Base-by-base conservation (phyloP, 2,888 invertebrate species). In the Lasius fuliginosus region DNA sequence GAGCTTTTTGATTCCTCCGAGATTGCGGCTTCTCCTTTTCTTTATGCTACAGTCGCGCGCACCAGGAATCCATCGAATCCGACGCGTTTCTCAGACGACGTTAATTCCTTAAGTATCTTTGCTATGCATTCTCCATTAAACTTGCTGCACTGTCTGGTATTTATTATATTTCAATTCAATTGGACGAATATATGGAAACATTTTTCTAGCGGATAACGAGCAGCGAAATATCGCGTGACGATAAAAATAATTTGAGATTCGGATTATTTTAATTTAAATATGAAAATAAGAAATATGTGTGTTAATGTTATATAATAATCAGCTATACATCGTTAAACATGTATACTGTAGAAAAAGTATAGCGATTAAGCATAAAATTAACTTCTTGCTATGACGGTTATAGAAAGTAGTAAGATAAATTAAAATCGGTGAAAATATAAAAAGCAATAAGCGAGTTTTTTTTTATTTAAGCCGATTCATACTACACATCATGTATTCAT, bases 1-100 rank as follows among this genome's bases (percentile, higher is more conserved):
- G 27, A 49, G n/a, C n/a, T 77, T 77, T 56, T 77, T 77, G 40
- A 77, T 77, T 67, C 40, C 30, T 8, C 12, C 5, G 56, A 56
- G 30, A 15, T 33, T 36, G 33, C 60, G 42, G 9, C 15, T 12
- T 46, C 15, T 12, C 33, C 5, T 15, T 30, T 30, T 18, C 18
- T 36, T 46, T 30, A 33, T 3, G 3, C 6, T 12, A 23, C 40
- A 27, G 12, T 56, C 53, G 42, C 12, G 15, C 6, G 9, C 18
- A 11, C 40, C 42, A 30, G 68, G 56, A 56, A 56, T 68, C 58
- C 42, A 58, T 58, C 68, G 15, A 27, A 62, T 62, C 30, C 36
- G 42, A n/a, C 56, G 53, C 42, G n/a, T 67, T 42, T 77, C 56
- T 68, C 77, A 5, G n/a, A 23, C 15, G 1, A 58, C 11, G 23